Conservation (phyloP, 2,113 vertebrate species). For the Xenopus laevis region DNA sequence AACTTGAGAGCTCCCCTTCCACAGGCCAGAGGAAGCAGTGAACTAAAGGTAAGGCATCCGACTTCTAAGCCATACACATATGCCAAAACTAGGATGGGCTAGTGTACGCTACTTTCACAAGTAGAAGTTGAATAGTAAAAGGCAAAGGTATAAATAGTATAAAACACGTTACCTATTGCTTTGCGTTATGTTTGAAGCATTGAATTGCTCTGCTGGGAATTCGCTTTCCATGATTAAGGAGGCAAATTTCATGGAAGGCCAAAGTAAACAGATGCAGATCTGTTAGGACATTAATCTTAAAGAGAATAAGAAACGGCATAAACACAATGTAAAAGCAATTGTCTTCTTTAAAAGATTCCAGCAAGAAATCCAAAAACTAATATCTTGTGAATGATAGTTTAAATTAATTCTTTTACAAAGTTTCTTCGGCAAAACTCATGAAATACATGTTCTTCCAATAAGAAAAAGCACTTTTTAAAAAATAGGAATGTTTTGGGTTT, state of each 20-base stretch:
- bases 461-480: too few relatives aligned
- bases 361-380: background rate
- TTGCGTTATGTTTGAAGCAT: constrained; percentile 50
- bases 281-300: constrained; percentile 65
- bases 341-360: too few relatives aligned
- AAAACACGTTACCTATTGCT: constrained; percentile 56
- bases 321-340: background rate
- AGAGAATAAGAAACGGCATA: constrained; percentile 45
- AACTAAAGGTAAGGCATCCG: too few relatives aligned
- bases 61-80: background rate
- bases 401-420: too few relatives aligned
- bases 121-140: too few relatives aligned
- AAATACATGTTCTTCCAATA: too few relatives aligned
- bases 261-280: constrained; percentile 68
- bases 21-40: too few relatives aligned
- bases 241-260: constrained; percentile 63
- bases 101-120: too few relatives aligned
- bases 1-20: too few relatives aligned
- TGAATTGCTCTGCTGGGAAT: constrained; percentile 58
- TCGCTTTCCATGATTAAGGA: constrained; percentile 60
- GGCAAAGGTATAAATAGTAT: background rate
- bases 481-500: too few relatives aligned
- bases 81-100: background rate
- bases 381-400: too few relatives aligned
- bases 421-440: too few relatives aligned